Conservation (phyloP, 2,797 vertebrate species). For the Fringilla coelebs region DNA sequence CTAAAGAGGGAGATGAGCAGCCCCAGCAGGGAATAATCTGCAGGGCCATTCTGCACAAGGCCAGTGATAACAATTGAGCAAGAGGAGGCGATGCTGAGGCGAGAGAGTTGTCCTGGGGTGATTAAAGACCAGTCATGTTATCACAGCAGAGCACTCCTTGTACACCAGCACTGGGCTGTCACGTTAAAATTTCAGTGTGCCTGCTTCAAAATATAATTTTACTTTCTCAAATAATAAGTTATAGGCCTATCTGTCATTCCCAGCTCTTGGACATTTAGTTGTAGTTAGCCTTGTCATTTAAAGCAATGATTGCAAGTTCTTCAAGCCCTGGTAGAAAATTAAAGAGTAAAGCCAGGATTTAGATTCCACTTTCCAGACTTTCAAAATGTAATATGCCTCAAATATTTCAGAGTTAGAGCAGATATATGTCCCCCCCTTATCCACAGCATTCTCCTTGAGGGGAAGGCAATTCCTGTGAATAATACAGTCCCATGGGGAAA, state of each 20-base stretch:
- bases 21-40: not conserved
- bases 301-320: not conserved
- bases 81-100: not conserved
- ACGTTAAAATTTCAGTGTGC: not conserved
- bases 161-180: not conserved
- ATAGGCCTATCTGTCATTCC: not conserved
- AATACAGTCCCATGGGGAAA: not conserved
- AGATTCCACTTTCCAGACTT: not conserved
- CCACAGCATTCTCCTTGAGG: not conserved
- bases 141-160: conserved; percentile 14
- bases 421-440: not conserved
- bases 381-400: not conserved
- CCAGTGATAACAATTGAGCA: not conserved
- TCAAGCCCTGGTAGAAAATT: not conserved
- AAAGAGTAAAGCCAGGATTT: not conserved
- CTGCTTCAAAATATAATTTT: not conserved
- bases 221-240: not conserved
- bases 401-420: not conserved
- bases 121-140: conserved; percentile 23
- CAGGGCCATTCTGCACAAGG: not conserved
- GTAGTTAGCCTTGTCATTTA: not conserved
- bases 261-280: not conserved
- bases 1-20: not conserved
- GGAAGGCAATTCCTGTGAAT: not conserved
- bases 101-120: not conserved